Evolutionary conservation across 1,140 invertebrate species (phyloP).

Genomic region (Lamellibrachia luymesi): DNA sequence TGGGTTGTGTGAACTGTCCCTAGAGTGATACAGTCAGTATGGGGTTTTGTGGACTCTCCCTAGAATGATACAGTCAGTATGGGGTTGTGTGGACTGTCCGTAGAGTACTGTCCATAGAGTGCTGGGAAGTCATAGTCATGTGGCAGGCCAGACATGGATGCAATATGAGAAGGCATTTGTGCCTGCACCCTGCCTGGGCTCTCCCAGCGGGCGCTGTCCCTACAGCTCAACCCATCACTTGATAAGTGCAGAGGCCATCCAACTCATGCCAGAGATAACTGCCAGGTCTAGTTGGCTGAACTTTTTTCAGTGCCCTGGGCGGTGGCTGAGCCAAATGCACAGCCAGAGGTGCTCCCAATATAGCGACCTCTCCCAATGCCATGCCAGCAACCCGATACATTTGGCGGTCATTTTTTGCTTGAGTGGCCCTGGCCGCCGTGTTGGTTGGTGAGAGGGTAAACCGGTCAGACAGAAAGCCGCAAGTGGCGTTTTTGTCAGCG

Average conservation of each 20-base stretch:
- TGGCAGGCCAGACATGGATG: neutral
- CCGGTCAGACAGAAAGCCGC: neutral
- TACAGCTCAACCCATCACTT: neutral
- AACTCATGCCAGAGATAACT: neutral
- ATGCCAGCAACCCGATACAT: neutral
- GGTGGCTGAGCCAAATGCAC: neutral
- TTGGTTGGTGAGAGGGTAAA: neutral
- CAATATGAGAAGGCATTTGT: conserved; percentile 1
- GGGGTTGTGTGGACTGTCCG: neutral
- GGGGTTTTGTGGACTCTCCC: neutral
- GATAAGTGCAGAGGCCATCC: neutral
- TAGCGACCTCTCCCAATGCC: neutral
- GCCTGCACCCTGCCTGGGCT: neutral
- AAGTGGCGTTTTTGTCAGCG: neutral
- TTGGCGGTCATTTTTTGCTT: neutral
- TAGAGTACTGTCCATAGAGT: neutral
- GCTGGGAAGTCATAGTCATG: neutral
- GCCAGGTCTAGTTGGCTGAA: neutral
- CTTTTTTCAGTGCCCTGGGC: neutral
- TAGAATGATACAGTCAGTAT: neutral
- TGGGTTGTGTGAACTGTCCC: neutral
- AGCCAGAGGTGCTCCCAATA: neutral
- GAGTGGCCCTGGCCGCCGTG: neutral
- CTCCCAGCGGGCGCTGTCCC: neutral
- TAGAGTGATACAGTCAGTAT: neutral